A percentile compares a stretch with the other conserved stretches of the same genome.
phyloP scores from a whole-genome alignment of 2,888 invertebrate species.

The Chalcosyrphus nemorum region DNA sequence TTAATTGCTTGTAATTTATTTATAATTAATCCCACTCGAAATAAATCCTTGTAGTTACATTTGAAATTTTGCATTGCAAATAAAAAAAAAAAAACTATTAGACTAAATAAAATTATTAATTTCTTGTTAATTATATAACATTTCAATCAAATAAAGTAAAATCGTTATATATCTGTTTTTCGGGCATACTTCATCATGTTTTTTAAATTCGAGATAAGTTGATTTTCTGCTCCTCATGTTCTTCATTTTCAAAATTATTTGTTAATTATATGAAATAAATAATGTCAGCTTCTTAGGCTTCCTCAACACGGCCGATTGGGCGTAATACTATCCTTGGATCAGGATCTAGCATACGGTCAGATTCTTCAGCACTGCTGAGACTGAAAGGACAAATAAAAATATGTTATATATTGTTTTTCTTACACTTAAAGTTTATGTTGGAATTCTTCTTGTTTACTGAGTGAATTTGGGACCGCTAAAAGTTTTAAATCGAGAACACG shows the following conservation, averaged over 20 bases:
- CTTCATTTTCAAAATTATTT: conserved; percentile 36
- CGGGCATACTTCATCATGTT: conserved; percentile 24
- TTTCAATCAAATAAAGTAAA: conserved; percentile 3
- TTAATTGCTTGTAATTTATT: conserved; percentile 10
- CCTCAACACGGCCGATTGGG: conserved; percentile 86
- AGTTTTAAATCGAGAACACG: too few relatives aligned
- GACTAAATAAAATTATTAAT: conserved; percentile 17
- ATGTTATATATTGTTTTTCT: too few relatives aligned
- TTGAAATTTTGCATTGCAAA: conserved; percentile 18
- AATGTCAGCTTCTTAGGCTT: conserved; percentile 79
- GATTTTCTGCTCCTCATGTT: conserved; percentile 49
- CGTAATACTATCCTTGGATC: conserved; percentile 86
- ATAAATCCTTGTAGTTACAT: conserved; percentile 14
- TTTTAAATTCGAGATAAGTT: conserved; percentile 64
- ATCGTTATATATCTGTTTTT: conserved; percentile 19
- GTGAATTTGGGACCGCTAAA: too few relatives aligned
- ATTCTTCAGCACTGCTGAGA: conserved; percentile 87
- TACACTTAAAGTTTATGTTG: too few relatives aligned
- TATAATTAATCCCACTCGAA: conserved; percentile 14
- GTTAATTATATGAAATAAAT: conserved; percentile 39
- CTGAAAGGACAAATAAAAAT: conserved; percentile 78
- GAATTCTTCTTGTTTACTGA: too few relatives aligned
- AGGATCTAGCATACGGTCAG: conserved; percentile 89
- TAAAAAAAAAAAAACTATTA: conserved; percentile 10
- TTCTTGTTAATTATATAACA: conserved; percentile 5